phyloP scores from a whole-genome alignment of 2,888 invertebrate species.

The Amphipoea oculea region DNA sequence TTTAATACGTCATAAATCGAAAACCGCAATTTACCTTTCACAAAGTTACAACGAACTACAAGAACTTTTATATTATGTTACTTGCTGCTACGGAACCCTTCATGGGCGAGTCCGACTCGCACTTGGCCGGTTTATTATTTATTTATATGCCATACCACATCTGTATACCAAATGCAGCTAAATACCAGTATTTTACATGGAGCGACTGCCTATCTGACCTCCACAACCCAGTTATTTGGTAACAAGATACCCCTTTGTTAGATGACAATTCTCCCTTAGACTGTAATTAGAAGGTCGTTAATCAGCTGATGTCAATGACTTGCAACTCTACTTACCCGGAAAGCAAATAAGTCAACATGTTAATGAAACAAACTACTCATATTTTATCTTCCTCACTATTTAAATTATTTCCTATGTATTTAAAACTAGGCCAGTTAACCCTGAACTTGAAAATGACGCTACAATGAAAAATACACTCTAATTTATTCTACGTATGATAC shows the following conservation, averaged over 20 bases:
- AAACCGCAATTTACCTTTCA: too few species aligned
- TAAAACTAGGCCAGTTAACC: slow-evolving; percentile 20
- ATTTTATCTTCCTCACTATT: slow-evolving; percentile 34
- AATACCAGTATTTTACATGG: background rate
- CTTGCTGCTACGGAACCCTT: too few species aligned
- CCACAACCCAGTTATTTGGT: background rate
- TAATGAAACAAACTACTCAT: slow-evolving; percentile 17
- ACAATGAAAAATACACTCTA: slow-evolving; percentile 15
- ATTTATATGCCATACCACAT: too few species aligned
- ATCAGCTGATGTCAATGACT: slow-evolving; percentile 21
- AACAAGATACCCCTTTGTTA: background rate
- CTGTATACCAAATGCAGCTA: background rate
- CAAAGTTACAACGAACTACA: too few species aligned
- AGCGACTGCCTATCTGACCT: background rate
- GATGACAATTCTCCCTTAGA: too few species aligned
- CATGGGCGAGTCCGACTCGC: too few species aligned
- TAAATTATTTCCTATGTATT: slow-evolving; percentile 45
- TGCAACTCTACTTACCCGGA: slow-evolving; percentile 30
- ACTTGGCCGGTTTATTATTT: too few species aligned
- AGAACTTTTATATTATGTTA: too few species aligned
- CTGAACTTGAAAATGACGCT: slow-evolving; percentile 31
- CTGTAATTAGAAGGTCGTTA: background rate
- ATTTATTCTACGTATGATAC: fast-evolving
- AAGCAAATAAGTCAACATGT: slow-evolving; percentile 12
- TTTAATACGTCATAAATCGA: too few species aligned